Percentiles rank a stretch among this genome's conserved stretches.
phyloP scores from a whole-genome alignment of 2,113 vertebrate genomes.

The Rousettus leschenaultii region DNA sequence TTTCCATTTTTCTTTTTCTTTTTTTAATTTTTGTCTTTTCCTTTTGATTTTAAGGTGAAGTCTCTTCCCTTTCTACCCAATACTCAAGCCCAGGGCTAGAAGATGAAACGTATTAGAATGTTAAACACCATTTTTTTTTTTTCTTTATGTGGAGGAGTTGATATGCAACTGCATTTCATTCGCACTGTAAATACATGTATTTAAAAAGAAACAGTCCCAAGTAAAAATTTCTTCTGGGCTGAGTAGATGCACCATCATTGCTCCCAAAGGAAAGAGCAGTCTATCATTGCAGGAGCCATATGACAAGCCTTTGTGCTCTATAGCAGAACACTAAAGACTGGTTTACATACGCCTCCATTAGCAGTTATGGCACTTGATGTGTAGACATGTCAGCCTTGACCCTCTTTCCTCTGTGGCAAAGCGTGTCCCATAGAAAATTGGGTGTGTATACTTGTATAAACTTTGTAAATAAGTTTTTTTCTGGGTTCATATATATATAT shows the following conservation, averaged over 20 bases:
- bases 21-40: conserved; percentile 57
- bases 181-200: conserved; percentile 88
- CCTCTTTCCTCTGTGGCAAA: conserved; percentile 84
- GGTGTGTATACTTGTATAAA: conserved; percentile 91
- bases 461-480: conserved; percentile 88
- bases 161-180: conserved; percentile 86
- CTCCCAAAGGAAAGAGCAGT: conserved; percentile 85
- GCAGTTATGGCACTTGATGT: conserved; percentile 83
- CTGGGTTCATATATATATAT: conserved; percentile 83
- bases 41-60: conserved; percentile 87
- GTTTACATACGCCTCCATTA: conserved; percentile 77
- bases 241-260: conserved; percentile 80
- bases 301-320: conserved; percentile 80
- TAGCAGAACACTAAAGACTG: conserved; percentile 85
- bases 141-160: conserved; percentile 84
- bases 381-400: conserved; percentile 83
- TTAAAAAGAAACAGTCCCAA: conserved; percentile 80
- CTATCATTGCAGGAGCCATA: conserved; percentile 82
- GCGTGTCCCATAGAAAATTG: conserved; percentile 85
- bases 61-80: conserved; percentile 79
- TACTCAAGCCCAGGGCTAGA: conserved; percentile 85
- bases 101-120: conserved; percentile 85
- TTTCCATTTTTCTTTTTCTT: conserved; percentile 32
- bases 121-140: conserved; percentile 78
- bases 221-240: conserved; percentile 82